These are phyloP conservation scores for Cariama cristata DNA, from an alignment of 2,113 vertebrate genomes.

Conservation along the genomic window DNA sequence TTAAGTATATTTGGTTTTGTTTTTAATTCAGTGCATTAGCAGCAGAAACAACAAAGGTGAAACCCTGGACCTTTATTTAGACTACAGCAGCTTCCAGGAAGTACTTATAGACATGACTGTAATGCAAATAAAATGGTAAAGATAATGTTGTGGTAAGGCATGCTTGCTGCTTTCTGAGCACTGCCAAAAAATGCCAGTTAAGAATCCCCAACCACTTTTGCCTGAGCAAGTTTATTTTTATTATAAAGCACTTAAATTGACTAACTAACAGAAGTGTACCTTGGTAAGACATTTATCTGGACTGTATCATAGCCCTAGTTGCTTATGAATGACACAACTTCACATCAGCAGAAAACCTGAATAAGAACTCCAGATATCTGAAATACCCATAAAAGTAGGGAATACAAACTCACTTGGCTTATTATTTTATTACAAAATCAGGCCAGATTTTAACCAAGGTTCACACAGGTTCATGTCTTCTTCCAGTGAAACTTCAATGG, in stretches of 20 bases:
- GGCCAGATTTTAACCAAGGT: not conserved
- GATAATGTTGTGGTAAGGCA: not conserved
- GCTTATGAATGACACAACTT: not conserved
- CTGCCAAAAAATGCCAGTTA: not conserved
- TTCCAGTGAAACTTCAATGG: not conserved
- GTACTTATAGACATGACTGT: slow-evolving; percentile 7
- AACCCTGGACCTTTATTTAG: slow-evolving; percentile 43
- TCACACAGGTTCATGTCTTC: not conserved
- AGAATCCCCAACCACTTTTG: slow-evolving; percentile 2
- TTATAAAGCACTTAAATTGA: not conserved
- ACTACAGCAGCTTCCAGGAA: slow-evolving; percentile 42
- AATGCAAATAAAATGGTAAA: slow-evolving; percentile 30
- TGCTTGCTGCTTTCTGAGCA: slow-evolving; percentile 38
- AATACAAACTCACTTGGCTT: not conserved
- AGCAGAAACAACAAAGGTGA: slow-evolving; percentile 13
- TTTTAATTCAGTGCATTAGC: slow-evolving; percentile 8
- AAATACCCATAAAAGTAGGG: not conserved
- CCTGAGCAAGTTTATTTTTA: slow-evolving; percentile 42
- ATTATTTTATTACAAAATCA: not conserved
- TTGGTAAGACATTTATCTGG: slow-evolving; percentile 17
- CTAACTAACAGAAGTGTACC: not conserved
- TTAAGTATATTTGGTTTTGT: slow-evolving; percentile 3
- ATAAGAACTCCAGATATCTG: not conserved
- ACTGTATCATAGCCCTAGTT: not conserved
- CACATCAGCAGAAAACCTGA: not conserved